Evolutionary conservation across 2,797 vertebrate genomes (phyloP), one percentile per base, ranked within the genome.

Genomic region (Sebastes minor): DNA sequence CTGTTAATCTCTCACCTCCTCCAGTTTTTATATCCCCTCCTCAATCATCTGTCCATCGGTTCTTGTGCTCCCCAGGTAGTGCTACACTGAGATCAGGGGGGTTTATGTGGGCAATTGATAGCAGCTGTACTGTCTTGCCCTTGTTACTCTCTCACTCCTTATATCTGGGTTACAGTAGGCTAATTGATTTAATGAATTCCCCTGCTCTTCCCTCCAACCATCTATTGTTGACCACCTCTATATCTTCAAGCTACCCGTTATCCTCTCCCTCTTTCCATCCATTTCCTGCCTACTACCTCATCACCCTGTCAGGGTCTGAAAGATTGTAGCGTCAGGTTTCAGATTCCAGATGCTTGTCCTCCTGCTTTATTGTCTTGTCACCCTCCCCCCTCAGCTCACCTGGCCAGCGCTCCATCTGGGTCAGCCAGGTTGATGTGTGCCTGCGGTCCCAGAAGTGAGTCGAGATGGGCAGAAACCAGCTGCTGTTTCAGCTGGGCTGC

Each of bases 401-500:
- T 97, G 86, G 97, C 96, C 69, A 98, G 95, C 0, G 97, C 97
- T 76, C 98, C 97, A 52, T 98, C 97, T 0, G 97, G 97, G 92
- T 99, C 98, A 0, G 97, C 95, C 71, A 99, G 94, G 94, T 97
- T 97, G 93, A 99, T 96, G 61, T 97, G 94, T 0, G 97, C 98
- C 69, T 98, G 96, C 1, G 97, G 97, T 53, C 96, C 97, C 75
- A 98, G 92, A 76, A 98, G 87, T 23, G 96, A 96, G 87, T 97
- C 97, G 14, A 97, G 92, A 74, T 99, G 98, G 75, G 97, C 96
- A 57, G 97, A 97, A 38, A 98, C 96, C 80, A 99, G 94, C 92
- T 98, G 98, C 91, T 98, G 97, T 91, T 98, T 98, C 87, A 99
- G 96, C 81, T 95, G 94, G 2, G 96, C 97, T 1, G 98, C 96